Evolutionary conservation across 2,113 vertebrate genomes (phyloP).

Genomic region (Trogon surrucura): DNA sequence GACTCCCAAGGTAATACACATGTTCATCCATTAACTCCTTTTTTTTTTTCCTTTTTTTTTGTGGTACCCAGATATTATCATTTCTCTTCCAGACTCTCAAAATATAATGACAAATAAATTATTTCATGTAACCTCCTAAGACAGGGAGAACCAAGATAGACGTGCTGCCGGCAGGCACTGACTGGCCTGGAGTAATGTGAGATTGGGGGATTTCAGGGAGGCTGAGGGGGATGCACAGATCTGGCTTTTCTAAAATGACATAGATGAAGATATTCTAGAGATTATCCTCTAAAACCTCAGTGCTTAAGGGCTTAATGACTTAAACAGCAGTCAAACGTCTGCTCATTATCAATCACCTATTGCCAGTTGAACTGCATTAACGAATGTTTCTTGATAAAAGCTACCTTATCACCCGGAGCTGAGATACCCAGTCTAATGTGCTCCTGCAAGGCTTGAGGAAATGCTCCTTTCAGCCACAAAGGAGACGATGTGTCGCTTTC

Average conservation of each 20-base stretch:
- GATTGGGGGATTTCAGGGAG: too few relatives aligned
- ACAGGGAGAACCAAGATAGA: not conserved
- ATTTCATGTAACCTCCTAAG: not conserved
- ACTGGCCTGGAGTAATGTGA: not conserved
- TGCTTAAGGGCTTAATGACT: constrained; percentile 18
- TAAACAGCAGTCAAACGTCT: not conserved
- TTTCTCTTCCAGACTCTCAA: not conserved
- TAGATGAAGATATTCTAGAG: not conserved
- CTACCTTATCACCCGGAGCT: constrained; percentile 40
- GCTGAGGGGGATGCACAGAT: not conserved
- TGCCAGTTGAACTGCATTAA: constrained; percentile 17
- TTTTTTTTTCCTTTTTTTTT: not conserved
- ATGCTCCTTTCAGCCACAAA: not conserved
- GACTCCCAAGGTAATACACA: not conserved
- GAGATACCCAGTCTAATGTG: not conserved
- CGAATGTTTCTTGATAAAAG: constrained; percentile 27
- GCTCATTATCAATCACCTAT: constrained; percentile 18
- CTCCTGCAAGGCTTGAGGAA: not conserved
- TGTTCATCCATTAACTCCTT: not conserved
- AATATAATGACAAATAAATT: not conserved
- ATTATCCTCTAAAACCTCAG: not conserved
- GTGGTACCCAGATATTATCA: not conserved
- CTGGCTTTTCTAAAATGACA: not conserved
- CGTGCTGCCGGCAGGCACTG: not conserved
- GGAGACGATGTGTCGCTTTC: not conserved